These are phyloP conservation scores for Scopus umbretta DNA, from an alignment of 2,113 vertebrate species.

Conservation along the genomic window DNA sequence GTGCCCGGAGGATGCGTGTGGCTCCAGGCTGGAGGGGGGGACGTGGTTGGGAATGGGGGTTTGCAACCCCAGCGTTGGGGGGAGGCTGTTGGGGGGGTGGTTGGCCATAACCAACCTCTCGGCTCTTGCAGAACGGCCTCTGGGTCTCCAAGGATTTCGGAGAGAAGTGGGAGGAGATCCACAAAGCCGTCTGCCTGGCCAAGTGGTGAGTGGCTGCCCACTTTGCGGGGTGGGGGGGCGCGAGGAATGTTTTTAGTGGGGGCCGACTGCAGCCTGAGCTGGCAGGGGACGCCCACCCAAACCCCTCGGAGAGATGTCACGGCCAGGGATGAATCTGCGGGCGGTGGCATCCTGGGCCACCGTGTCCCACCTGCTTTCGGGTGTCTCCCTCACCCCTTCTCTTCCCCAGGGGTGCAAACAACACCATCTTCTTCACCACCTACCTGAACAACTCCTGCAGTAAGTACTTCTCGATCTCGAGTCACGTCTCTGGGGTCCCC, in stretches of 20 bases:
- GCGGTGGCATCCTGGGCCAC: background rate
- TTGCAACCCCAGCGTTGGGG: background rate
- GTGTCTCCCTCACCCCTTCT: background rate
- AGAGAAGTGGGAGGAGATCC: slow-evolving; percentile 81
- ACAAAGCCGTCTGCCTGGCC: slow-evolving; percentile 83
- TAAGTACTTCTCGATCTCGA: background rate
- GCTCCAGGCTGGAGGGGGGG: too few relatives aligned
- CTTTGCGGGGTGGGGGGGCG: background rate
- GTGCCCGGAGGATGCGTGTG: background rate
- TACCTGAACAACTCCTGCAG: background rate
- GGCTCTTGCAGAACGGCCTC: slow-evolving; percentile 79
- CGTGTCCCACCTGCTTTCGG: background rate
- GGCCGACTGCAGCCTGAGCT: background rate
- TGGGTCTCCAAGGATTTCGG: slow-evolving; percentile 90
- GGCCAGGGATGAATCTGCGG: background rate
- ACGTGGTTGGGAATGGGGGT: background rate
- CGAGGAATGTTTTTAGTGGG: too few relatives aligned
- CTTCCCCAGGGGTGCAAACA: background rate
- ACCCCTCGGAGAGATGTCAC: background rate
- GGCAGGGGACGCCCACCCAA: background rate
- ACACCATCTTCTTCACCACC: slow-evolving; percentile 11
- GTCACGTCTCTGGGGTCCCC: background rate
- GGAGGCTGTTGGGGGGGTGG: too few relatives aligned
- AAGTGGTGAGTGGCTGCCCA: slow-evolving; percentile 82
- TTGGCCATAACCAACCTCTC: background rate